Base-by-base conservation (phyloP, 2,113 vertebrate species). In the Bujurquina vittata region DNA sequence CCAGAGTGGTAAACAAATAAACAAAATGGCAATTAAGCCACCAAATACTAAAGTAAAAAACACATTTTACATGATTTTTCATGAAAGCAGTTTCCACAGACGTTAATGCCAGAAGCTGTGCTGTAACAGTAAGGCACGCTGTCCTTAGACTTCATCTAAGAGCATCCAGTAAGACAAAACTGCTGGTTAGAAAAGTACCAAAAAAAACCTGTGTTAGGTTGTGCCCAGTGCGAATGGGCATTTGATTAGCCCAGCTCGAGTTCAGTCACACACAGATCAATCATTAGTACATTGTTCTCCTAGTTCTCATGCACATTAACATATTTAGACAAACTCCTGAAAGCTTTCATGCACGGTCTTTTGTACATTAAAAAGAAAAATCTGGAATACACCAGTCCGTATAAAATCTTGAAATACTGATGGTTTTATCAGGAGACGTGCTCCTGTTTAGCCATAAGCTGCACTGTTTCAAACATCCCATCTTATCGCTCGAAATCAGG, bases 41-140 rank as follows among this genome's bases (percentile, higher is more conserved):
- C 31, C 29, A 63, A 75, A 84, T 54, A 82, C 37, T 75, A 22
- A 60, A 69, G 23, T 81, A 65, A 83, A 77, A 69, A 75, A 31
- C n/a, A 29, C 1, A 22, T 79, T 33, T 81, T 35, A 83, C 40
- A 69, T 17, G 35, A 73, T n/a, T 76, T 63, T 5, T 75, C 75
- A 33, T 56, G 57, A 57, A 58, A 18, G n/a, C 57, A 65, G 81
- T 60, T 81, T 52, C 58, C 23, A 20, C 14, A 73, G n/a, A 59
- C 22, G 18, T 52, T 69, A 52, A 49, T 31, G 17, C 29, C 23
- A 52, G 22, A 65, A 57, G 73, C 60, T 22, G 58, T 43, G 67
- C 26, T 89, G 93, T 90, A 92, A 93, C 90, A 95, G 92, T 93
- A 96, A 97, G 96, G 97, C 97, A 97, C 96, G 79, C 87, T 85